Conservation (phyloP, 2,888 invertebrate genomes). For the Cyclophora albipunctata region DNA sequence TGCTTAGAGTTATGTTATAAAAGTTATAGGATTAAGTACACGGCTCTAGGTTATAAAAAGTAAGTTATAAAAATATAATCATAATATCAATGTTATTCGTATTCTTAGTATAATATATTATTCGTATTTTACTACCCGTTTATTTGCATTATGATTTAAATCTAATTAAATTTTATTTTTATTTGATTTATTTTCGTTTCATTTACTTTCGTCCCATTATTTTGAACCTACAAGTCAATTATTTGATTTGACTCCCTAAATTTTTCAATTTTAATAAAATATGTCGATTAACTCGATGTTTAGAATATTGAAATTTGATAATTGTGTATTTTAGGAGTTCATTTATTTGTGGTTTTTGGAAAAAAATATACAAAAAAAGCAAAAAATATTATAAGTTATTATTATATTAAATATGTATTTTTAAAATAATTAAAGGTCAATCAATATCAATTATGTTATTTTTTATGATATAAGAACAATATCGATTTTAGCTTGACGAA, state of each 20-base stretch:
- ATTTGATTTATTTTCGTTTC: constrained; percentile 34
- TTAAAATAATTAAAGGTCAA: too few relatives aligned
- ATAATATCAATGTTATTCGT: constrained; percentile 14
- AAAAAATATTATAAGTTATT: too few relatives aligned
- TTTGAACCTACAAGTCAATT: constrained; percentile 69
- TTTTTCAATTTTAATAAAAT: constrained; percentile 66
- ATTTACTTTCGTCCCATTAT: constrained; percentile 25
- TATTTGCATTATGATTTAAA: constrained; percentile 33
- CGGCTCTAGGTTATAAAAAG: constrained; percentile 25
- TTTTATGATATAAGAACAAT: too few relatives aligned
- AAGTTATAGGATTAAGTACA: constrained; percentile 21
- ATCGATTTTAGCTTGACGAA: too few relatives aligned
- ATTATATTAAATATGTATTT: too few relatives aligned
- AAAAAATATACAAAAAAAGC: too few relatives aligned
- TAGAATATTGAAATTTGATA: constrained; percentile 18
- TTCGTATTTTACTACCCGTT: constrained; percentile 6
- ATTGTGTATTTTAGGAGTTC: constrained; percentile 1
- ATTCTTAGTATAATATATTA: constrained; percentile 10
- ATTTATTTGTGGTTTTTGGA: too few relatives aligned
- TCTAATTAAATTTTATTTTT: constrained; percentile 32
- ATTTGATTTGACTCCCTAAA: constrained; percentile 70
- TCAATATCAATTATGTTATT: too few relatives aligned
- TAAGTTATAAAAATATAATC: not conserved
- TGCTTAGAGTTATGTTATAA: not conserved
- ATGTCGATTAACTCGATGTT: constrained; percentile 24